These are phyloP conservation scores for Disparrhopalites patrizii DNA, from an alignment of 2,888 invertebrate genomes.

Conservation along the genomic window DNA sequence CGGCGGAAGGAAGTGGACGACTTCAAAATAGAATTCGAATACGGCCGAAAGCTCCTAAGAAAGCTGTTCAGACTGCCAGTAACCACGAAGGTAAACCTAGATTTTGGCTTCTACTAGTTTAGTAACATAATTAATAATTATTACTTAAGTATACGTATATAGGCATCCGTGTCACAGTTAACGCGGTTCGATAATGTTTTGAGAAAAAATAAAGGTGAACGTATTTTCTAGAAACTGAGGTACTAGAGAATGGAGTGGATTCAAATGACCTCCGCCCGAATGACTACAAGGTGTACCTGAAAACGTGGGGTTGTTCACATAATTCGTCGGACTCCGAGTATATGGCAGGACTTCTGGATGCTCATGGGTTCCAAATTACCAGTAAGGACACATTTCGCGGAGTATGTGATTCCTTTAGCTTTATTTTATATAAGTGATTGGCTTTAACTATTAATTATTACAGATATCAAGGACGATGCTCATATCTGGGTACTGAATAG, in stretches of 20 bases:
- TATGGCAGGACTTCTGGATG: constrained; percentile 91
- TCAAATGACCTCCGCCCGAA: constrained; percentile 26
- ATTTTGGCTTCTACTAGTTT: not conserved
- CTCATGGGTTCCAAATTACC: constrained; percentile 80
- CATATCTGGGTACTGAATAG: constrained; percentile 95
- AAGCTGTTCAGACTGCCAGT: not conserved
- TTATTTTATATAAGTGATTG: constrained; percentile 9
- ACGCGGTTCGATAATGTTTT: not conserved
- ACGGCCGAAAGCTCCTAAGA: not conserved
- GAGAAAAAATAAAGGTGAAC: not conserved
- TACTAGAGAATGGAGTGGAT: not conserved
- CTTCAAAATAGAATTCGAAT: constrained; percentile 17
- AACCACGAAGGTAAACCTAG: not conserved
- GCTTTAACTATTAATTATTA: constrained; percentile 10
- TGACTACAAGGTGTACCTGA: constrained; percentile 62
- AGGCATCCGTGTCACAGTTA: too few relatives aligned
- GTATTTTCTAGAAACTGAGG: not conserved
- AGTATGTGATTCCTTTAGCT: too few relatives aligned
- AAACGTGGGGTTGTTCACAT: constrained; percentile 98
- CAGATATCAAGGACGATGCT: constrained; percentile 71
- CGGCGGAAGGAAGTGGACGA: not conserved
- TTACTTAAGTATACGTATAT: too few relatives aligned
- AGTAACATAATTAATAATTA: not conserved
- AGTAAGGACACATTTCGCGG: constrained; percentile 50
- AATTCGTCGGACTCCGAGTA: constrained; percentile 98